Evolutionary conservation across 2,113 vertebrate genomes (phyloP).

Genomic region (Eubucco bourcierii): DNA sequence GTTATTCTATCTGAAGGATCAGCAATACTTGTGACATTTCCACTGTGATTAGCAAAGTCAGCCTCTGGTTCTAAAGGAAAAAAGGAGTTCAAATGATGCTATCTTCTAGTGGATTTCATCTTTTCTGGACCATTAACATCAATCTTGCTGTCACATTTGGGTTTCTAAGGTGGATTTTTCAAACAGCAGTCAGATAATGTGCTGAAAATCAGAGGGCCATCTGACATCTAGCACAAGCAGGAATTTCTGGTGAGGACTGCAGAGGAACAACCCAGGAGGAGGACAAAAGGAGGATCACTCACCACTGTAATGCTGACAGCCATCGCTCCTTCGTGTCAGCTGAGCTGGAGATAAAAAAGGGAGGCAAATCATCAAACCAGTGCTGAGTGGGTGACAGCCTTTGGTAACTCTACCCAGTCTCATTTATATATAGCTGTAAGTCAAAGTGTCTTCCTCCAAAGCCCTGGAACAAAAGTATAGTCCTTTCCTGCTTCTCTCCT

Average conservation of each 20-base stretch:
- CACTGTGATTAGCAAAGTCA: neutral
- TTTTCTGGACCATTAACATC: neutral
- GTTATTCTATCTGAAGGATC: neutral
- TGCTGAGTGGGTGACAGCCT: neutral
- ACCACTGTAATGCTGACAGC: slow-evolving; percentile 76
- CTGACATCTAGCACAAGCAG: neutral
- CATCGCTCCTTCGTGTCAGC: slow-evolving; percentile 76
- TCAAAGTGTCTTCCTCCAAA: slow-evolving; percentile 56
- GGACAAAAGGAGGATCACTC: neutral
- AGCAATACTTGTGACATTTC: neutral
- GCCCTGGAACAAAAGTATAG: slow-evolving; percentile 57
- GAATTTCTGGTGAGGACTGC: neutral
- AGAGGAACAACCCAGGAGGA: neutral
- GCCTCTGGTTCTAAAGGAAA: neutral
- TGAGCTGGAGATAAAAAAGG: slow-evolving; percentile 73
- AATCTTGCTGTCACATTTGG: neutral
- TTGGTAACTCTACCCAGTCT: slow-evolving; percentile 32
- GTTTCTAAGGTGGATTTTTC: neutral
- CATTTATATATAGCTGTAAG: slow-evolving; percentile 48
- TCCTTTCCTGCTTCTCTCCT: slow-evolving; percentile 60
- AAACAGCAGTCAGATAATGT: neutral
- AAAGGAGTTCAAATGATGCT: neutral
- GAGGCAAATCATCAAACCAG: slow-evolving; percentile 33
- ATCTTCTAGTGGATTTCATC: neutral
- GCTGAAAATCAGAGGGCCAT: neutral